Percentiles rank a stretch among this genome's conserved stretches.
Evolutionary conservation across 2,888 invertebrate species (phyloP).

Genomic region (Phortica magna): DNA sequence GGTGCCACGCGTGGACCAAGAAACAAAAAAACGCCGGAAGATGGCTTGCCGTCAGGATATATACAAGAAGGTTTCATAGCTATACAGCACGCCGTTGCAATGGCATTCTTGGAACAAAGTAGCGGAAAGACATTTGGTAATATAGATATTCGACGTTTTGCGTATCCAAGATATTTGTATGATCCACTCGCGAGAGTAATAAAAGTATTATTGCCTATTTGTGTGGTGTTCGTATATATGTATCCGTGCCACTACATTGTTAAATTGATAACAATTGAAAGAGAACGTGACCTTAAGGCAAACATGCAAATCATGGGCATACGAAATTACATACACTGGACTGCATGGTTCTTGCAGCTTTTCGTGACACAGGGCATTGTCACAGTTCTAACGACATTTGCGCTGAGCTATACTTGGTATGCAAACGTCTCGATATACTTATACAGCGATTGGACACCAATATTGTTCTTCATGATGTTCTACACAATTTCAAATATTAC

Average conservation of each 20-base stretch:
- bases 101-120: conserved; percentile 37
- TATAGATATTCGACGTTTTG: conserved; percentile 35
- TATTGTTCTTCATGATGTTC: conserved; percentile 35
- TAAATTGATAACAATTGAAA: conserved; percentile 31
- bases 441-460: conserved; percentile 21
- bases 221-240: conserved; percentile 36
- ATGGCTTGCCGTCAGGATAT: conserved; percentile 34
- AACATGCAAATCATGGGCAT: conserved; percentile 13
- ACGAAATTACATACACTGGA: conserved; percentile 33
- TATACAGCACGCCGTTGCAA: conserved; percentile 43
- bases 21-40: neutral
- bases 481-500: conserved; percentile 36
- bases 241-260: conserved; percentile 32
- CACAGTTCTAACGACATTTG: neutral
- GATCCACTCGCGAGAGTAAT: conserved; percentile 6
- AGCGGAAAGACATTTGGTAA: neutral
- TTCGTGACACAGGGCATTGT: conserved; percentile 25
- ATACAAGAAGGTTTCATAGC: conserved; percentile 42
- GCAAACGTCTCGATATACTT: conserved; percentile 18
- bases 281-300: conserved; percentile 28
- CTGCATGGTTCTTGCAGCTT: conserved; percentile 35
- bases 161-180: neutral
- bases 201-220: conserved; percentile 24
- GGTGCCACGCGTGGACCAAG: neutral
- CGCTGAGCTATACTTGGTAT: conserved; percentile 21